Percentiles rank a stretch among this genome's conserved stretches.
Conservation (phyloP, 2,888 invertebrate species). For the Eledone cirrhosa region DNA sequence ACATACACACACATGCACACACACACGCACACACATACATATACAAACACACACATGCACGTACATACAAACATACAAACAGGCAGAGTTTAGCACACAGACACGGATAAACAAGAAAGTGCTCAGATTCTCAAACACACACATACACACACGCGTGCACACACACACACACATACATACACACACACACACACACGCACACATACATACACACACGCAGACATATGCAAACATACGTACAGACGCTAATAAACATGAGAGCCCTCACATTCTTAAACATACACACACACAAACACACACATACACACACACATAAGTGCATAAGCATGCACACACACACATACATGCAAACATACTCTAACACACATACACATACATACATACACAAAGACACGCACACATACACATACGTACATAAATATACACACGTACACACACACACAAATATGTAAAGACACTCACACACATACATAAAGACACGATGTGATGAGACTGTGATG, state of each 20-base stretch:
- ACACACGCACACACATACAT: not conserved
- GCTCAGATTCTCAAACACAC: no score
- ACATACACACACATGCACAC: no score
- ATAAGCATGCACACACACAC: not conserved
- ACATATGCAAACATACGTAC: no score
- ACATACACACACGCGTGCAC: no score
- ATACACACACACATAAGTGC: not conserved
- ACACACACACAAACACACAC: not conserved
- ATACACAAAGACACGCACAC: not conserved
- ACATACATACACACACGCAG: not conserved
- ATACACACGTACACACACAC: not conserved
- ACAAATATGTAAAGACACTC: not conserved
- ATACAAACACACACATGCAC: no score
- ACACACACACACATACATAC: conserved; percentile 6
- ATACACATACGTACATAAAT: not conserved
- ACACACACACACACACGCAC: no score
- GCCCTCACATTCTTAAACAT: no score
- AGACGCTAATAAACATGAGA: no score
- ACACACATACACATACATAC: not conserved
- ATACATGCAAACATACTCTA: no score
- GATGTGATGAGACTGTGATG: not conserved
- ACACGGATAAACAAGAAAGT: no score
- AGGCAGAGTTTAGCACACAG: no score
- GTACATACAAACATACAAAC: no score
- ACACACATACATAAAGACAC: not conserved